Evolutionary conservation across 2,797 vertebrate genomes (phyloP), one percentile per base, ranked within the genome.

Genomic region (Aldrovandia affinis): DNA sequence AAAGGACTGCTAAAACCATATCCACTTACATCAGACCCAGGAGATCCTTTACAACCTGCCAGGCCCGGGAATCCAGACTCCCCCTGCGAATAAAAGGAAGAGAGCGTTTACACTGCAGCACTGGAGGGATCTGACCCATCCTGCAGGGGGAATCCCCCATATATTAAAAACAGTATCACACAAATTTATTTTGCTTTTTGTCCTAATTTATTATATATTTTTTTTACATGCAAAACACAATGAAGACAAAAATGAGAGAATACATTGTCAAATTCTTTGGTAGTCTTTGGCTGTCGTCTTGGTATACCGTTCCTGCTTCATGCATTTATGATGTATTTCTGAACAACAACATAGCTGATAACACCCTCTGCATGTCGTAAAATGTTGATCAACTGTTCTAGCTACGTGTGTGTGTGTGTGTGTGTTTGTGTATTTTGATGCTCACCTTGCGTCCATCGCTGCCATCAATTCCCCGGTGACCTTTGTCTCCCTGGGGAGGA

Each of bases 11-110:
- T 36, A 3, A 39, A 77, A n/a, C 18, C 10, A n/a, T 25, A n/a
- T 75, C 39, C 81, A 97, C 97, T 88, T 93, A 99, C 98, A 0
- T 98, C 96, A 0, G 95, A 92, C 86, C 98, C 98, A 0, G 97
- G 96, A 0, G 96, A 96, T 80, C 98, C 98, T 95, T 98, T 98
- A 93, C 98, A 99, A 85, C 98, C 98, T 0, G 97, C 82, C 85
- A 99, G 94, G 6, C 98, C 98, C 0, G 96, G 68, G 84, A 92
- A 98, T 89, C 98, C 98, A 25, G 90, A 36, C 85, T 97, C 97
- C 57, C 98, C 98, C 98, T 99, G 82, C 63, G 87, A 77, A 75
- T 86, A 59, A 57, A 81, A 36, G 44, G 10, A 79, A 79, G n/a
- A 52, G 1, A 79, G 78, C 9, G 20, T 1, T 47, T 22, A 54